Evolutionary conservation across 2,797 vertebrate genomes (phyloP).

Genomic region (Sternarchorhynchus goeldii): DNA sequence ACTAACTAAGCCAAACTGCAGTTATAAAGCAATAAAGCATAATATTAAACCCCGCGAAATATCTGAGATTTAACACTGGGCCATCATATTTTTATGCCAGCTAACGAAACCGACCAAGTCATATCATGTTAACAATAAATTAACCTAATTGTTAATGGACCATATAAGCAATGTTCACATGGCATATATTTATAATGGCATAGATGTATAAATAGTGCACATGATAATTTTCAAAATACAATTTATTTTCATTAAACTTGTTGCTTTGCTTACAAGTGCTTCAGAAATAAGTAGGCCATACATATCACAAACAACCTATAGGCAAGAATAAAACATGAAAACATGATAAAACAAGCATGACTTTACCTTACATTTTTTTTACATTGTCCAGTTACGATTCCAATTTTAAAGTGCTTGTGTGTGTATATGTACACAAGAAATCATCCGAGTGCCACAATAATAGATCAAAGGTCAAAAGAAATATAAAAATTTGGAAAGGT

Average conservation of each 20-base stretch:
- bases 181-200: too few relatives aligned
- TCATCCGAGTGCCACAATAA: background rate
- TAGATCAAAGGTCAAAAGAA: background rate
- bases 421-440: slow-evolving; percentile 7
- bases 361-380: background rate
- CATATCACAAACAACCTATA: background rate
- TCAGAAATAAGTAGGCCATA: background rate
- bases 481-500: slow-evolving; percentile 7
- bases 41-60: too few relatives aligned
- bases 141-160: too few relatives aligned
- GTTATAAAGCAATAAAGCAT: too few relatives aligned
- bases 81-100: too few relatives aligned
- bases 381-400: background rate
- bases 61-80: too few relatives aligned
- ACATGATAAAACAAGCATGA: too few relatives aligned
- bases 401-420: slow-evolving; percentile 27
- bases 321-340: background rate
- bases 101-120: too few relatives aligned
- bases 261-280: slow-evolving; percentile 7
- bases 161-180: too few relatives aligned
- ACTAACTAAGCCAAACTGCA: too few relatives aligned
- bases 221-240: background rate
- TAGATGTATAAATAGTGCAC: too few relatives aligned
- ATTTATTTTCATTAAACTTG: background rate
- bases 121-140: too few relatives aligned